Evolutionary conservation across 1,140 invertebrate genomes (phyloP).

Genomic region (Drosophila micromelanica): DNA sequence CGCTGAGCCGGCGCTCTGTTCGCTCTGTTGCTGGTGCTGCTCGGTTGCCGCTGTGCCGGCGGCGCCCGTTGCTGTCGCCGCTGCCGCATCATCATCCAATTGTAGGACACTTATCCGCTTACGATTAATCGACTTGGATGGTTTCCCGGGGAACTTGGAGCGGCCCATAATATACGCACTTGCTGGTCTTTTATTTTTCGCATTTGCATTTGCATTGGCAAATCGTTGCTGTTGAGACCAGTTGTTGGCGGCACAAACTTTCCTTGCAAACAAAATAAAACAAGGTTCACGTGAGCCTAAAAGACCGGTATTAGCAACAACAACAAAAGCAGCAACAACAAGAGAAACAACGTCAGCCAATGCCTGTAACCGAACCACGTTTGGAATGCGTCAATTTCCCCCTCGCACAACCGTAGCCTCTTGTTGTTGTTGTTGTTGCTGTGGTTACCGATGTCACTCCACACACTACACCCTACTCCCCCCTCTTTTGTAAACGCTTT

Average conservation of each 20-base stretch:
- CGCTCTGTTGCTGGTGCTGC: slow-evolving; percentile 27
- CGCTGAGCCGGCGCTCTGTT: slow-evolving; percentile 51
- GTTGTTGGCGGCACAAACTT: slow-evolving; percentile 46
- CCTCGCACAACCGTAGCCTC: slow-evolving; percentile 12
- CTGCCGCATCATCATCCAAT: slow-evolving; percentile 85
- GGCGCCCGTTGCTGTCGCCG: slow-evolving; percentile 10
- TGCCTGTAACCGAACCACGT: slow-evolving; percentile 52
- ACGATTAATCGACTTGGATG: slow-evolving; percentile 92
- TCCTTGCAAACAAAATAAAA: slow-evolving; percentile 26
- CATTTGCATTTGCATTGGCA: slow-evolving; percentile 40
- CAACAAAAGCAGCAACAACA: slow-evolving; percentile 36
- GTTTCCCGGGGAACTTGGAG: slow-evolving; percentile 93
- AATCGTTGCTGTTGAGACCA: slow-evolving; percentile 25
- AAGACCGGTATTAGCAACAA: slow-evolving; percentile 70
- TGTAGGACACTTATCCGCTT: slow-evolving; percentile 91
- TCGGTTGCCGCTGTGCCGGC: slow-evolving; percentile 49
- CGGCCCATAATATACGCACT: slow-evolving; percentile 82
- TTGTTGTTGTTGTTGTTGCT: slow-evolving; percentile 53
- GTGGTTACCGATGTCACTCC: slow-evolving; percentile 49
- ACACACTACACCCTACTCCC: slow-evolving; percentile 12
- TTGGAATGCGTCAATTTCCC: slow-evolving; percentile 74
- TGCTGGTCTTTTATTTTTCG: slow-evolving; percentile 40
- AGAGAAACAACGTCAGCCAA: slow-evolving; percentile 33
- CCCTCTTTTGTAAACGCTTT: neutral
- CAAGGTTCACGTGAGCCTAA: slow-evolving; percentile 55